A percentile compares a stretch with the other conserved stretches of the same genome.
Conservation (phyloP, 1,140 invertebrate genomes). For the Thrips palmi region DNA sequence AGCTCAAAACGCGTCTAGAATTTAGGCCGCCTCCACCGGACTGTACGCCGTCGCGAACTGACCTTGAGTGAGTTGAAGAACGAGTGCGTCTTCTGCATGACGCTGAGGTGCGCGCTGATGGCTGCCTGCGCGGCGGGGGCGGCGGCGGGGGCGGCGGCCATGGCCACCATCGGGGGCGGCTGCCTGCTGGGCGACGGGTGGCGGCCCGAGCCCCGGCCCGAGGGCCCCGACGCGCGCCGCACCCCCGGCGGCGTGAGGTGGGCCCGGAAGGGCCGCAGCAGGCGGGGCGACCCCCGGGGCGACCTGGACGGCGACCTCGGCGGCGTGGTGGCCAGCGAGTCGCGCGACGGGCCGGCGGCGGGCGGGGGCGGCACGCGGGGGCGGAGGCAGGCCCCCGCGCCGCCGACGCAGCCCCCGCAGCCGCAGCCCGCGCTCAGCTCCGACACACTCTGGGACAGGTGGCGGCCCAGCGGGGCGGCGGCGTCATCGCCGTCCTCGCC, state of each 20-base stretch:
- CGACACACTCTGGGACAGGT: slow-evolving; percentile 26
- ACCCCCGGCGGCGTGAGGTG: slow-evolving; percentile 20
- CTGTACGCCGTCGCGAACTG: too few species aligned
- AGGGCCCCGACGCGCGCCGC: not conserved
- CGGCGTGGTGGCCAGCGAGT: slow-evolving; percentile 4
- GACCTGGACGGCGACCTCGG: slow-evolving; percentile 18
- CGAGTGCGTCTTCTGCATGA: slow-evolving; percentile 47
- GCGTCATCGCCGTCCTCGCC: slow-evolving; percentile 16
- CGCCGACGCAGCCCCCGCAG: slow-evolving; percentile 12
- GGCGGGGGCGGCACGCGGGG: slow-evolving; percentile 12
- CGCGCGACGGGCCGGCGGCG: slow-evolving; percentile 12
- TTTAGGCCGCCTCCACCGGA: too few species aligned
- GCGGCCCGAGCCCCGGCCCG: slow-evolving; percentile 21
- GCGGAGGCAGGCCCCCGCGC: not conserved
- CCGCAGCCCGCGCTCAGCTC: slow-evolving; percentile 24
- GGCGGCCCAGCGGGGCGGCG: slow-evolving; percentile 18
- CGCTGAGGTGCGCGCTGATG: slow-evolving; percentile 32
- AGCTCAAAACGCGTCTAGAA: too few species aligned
- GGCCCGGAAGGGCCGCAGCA: slow-evolving; percentile 24
- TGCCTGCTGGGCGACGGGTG: slow-evolving; percentile 12
- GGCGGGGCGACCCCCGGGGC: slow-evolving; percentile 20
- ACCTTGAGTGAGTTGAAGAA: slow-evolving; percentile 47
- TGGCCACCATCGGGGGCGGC: not conserved
- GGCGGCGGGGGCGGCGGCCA: slow-evolving; percentile 21
- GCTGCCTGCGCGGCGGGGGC: too few species aligned